Conservation (phyloP, 2,113 vertebrate genomes). For the Nicator chloris region DNA sequence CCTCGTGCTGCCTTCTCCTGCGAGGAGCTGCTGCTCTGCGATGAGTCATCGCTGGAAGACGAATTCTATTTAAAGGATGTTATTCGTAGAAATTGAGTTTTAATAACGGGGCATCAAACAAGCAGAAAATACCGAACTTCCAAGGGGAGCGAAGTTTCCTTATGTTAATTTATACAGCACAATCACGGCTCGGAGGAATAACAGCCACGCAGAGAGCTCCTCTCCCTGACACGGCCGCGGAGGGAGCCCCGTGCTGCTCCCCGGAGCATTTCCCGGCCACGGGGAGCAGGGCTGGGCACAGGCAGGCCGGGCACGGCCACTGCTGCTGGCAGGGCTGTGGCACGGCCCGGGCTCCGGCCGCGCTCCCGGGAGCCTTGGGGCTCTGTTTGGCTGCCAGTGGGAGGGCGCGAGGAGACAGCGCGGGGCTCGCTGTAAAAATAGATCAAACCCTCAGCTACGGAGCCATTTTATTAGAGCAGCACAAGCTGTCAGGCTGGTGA, state of each 20-base stretch:
- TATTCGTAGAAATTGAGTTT: constrained; percentile 51
- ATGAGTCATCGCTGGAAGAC: constrained; percentile 42
- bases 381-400: background rate
- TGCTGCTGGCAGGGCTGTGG: rapidly evolving
- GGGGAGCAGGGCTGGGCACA: rapidly evolving
- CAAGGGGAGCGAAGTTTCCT: background rate
- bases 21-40: background rate
- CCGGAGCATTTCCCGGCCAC: rapidly evolving
- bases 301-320: rapidly evolving
- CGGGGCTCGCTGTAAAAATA: constrained; percentile 28
- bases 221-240: background rate
- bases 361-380: constrained; percentile 22
- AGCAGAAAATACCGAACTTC: constrained; percentile 44
- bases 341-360: background rate
- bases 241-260: background rate
- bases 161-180: constrained; percentile 26
- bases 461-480: constrained; percentile 55
- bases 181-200: background rate
- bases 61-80: constrained; percentile 34
- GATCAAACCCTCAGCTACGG: constrained; percentile 32
- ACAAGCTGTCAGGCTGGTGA: constrained; percentile 10
- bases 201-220: background rate
- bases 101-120: constrained; percentile 56
- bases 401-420: constrained; percentile 35
- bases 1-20: constrained; percentile 26